Evolutionary conservation across 2,113 vertebrate genomes (phyloP), one percentile per base, ranked within the genome.

Genomic region (mouse (Mus musculus)): DNA sequence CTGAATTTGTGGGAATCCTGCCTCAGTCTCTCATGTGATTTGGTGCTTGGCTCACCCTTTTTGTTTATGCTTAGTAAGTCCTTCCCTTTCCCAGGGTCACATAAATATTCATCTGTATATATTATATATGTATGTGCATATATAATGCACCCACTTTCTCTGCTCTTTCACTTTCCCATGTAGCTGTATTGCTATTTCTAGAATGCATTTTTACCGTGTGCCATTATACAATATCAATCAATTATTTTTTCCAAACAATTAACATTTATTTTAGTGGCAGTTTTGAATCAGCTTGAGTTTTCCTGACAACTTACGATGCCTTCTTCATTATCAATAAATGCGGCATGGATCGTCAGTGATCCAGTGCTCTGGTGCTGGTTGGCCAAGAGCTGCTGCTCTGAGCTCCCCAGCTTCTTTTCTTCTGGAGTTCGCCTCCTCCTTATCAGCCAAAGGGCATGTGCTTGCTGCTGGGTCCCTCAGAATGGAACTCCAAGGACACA

Each of bases 311-410:
- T 71, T 90, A 67, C 11, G 30, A 9, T 76, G 49, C 13, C 33
- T 82, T 36, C 20, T 81, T 93, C 28, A 49, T 93, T 90, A 88
- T 90, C 59, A 73, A 61, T 76, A 90, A 88, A 61, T 71, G 28
- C 16, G 52, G 42, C 39, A 36, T 46, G 49, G 59, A 69, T 69
- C 39, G 54, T 77, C 49, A 61, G 73, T 42, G 13, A 49, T 69
- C 52, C 5, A 63, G 39, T 87, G 33, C 30, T 69, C 87, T 65
- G 3, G 3, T 65, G 77, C 16, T 69, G 24, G 28, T 46, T 86
- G 82, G 46, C 69, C 36, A n/a, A 78, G 30, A 82, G 49, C 65
- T 81, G 7, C 13, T 96, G 24, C n/a, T 54, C 49, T 39, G 33
- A 86, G n/a, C 1, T 13, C 7, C 19, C 24, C 10, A 28, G 5